Evolutionary conservation across 1,140 invertebrate species (phyloP), one percentile per base, ranked within the genome.

Genomic region (Macrosteles quadrilineatus): DNA sequence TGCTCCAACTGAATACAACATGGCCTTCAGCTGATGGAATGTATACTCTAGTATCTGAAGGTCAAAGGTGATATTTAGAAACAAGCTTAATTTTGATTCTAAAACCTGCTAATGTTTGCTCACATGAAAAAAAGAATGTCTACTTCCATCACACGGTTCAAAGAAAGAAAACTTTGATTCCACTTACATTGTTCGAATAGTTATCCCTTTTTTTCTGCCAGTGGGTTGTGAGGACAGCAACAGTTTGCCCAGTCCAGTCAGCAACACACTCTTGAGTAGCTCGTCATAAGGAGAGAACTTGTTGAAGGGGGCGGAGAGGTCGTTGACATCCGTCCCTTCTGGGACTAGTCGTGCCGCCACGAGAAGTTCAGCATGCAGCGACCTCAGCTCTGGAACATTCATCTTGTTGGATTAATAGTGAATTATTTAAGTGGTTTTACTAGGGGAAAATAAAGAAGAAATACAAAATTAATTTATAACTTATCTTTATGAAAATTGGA

Each of bases 181-280:
- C 73, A 78, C 29, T 78, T 82, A 40, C 73, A 81, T 27, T 85
- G 53, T 71, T 81, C 81, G 31, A 21, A 50, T 17, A 4, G n/a
- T 19, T 6, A 50, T 4, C 4, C 84, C 83, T 25, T 84, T 84
- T 63, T 75, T 80, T 43, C 81, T 77, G 21, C 83, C 77, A 17
- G 78, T 77, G n/a, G n/a, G n/a, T 62, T 78, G 79, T 70, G 75
- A 80, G 1, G 79, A 80, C 2, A 77, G 71, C n/a, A 87, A 68
- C 3, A 87, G 29, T 0, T 83, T 77, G 74, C 86, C 81, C 2
- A 83, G 77, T 0, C 85, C 85, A 27, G 82, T 79, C 4, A 87
- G 72, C 19, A 88, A 69, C 6, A 85, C 73, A 19, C 80, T 85
- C 17, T 77, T 75, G 0, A 81, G 76, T 27, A 87, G 71, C 72